Evolutionary conservation across 2,888 invertebrate genomes (phyloP).

Genomic region (Lepas anatifera): DNA sequence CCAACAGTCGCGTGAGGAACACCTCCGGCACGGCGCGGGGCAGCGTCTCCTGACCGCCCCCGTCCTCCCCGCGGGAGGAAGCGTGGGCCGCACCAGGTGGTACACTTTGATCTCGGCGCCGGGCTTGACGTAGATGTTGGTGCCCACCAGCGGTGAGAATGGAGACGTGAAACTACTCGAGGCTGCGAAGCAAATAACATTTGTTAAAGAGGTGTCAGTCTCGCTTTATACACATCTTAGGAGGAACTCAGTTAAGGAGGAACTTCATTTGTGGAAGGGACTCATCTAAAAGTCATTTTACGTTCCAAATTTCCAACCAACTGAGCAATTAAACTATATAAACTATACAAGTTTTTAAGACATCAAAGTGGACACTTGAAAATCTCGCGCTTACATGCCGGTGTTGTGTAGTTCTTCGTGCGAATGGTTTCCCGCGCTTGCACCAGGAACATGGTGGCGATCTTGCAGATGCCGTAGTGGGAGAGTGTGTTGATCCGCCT

Average conservation of each 20-base stretch:
- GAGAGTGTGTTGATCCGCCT: slow-evolving; percentile 80
- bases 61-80: slow-evolving; percentile 13
- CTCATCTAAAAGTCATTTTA: no score
- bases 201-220: no score
- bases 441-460: slow-evolving; percentile 82
- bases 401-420: background rate
- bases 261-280: no score
- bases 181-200: no score
- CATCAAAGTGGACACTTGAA: background rate
- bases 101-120: slow-evolving; percentile 17
- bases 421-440: slow-evolving; percentile 29
- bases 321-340: no score
- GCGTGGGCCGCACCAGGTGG: slow-evolving; percentile 21
- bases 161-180: background rate
- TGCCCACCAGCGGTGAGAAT: slow-evolving; percentile 11
- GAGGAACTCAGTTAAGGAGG: no score
- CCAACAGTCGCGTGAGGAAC: slow-evolving; percentile 72
- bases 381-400: background rate
- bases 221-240: no score
- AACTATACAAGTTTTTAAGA: no score
- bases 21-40: slow-evolving; percentile 74
- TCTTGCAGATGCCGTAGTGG: slow-evolving; percentile 88
- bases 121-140: slow-evolving; percentile 3
- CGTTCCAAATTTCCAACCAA: no score
- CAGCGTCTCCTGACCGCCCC: slow-evolving; percentile 19